Conservation (phyloP, 2,797 vertebrate species). For the Rhinogobio ventralis region DNA sequence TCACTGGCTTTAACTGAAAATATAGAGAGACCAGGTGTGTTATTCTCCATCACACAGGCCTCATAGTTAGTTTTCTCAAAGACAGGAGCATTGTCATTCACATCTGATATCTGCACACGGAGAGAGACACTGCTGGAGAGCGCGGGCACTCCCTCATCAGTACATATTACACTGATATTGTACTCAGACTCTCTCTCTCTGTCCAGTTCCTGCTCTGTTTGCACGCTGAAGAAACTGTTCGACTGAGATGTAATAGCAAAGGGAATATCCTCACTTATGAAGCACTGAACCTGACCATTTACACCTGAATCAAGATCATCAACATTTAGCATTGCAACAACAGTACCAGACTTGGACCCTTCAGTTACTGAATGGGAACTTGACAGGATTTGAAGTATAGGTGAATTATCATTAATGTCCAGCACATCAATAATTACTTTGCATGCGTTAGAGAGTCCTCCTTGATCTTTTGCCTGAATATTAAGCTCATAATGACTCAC, state of each 20-base stretch:
- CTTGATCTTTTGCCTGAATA: conserved; percentile 76
- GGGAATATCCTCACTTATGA: conserved; percentile 71
- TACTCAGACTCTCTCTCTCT: conserved; percentile 70
- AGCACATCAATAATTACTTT: conserved; percentile 79
- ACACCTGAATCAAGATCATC: conserved; percentile 78
- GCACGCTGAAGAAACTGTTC: conserved; percentile 75
- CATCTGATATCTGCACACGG: conserved; percentile 69
- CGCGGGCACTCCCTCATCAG: conserved; percentile 68
- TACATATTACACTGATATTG: conserved; percentile 71
- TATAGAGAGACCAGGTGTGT: conserved; percentile 71
- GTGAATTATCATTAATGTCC: conserved; percentile 88
- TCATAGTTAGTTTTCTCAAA: conserved; percentile 72
- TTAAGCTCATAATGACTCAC: conserved; percentile 73
- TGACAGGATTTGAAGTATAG: conserved; percentile 77
- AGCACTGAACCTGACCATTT: conserved; percentile 75
- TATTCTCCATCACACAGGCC: conserved; percentile 54
- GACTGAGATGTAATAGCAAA: conserved; percentile 75
- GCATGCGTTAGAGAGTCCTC: conserved; percentile 76
- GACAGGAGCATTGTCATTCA: conserved; percentile 79
- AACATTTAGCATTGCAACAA: conserved; percentile 77
- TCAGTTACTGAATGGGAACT: conserved; percentile 73
- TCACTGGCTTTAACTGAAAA: conserved; percentile 70
- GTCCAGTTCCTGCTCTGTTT: conserved; percentile 74
- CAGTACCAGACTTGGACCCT: conserved; percentile 67
- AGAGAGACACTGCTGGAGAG: conserved; percentile 69